These are phyloP conservation scores for Indicator maculatus DNA, from an alignment of 2,113 vertebrate genomes.

Conservation along the genomic window DNA sequence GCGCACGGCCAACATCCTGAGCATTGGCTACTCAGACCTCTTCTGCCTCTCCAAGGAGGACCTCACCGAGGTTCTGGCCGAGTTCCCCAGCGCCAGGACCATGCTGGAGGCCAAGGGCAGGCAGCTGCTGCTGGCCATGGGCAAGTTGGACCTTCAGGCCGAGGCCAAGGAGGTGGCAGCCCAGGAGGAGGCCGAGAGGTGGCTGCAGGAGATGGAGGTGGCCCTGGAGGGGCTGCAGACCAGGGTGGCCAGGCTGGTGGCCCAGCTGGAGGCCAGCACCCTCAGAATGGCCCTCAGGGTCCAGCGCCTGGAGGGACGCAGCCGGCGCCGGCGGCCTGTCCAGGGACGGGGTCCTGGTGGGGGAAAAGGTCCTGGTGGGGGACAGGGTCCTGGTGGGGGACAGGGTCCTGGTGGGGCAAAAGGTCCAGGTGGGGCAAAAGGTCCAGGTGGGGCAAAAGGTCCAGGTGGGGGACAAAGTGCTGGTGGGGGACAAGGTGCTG, in stretches of 20 bases:
- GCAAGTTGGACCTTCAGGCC: conserved; percentile 76
- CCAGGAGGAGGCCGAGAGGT: conserved; percentile 68
- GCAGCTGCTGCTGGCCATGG: conserved; percentile 89
- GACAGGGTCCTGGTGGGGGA: accelerated
- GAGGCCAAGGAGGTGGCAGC: conserved; percentile 59
- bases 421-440: no score
- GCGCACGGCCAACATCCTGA: conserved; percentile 92
- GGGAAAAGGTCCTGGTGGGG: neutral
- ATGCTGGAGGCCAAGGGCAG: conserved; percentile 90
- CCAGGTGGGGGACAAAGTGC: no score
- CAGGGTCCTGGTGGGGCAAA: no score
- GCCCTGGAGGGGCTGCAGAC: conserved; percentile 84
- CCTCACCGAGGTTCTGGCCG: conserved; percentile 82
- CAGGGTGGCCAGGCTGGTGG: conserved; percentile 85
- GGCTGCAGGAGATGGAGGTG: conserved; percentile 72
- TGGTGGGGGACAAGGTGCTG: no score
- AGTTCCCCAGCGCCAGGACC: conserved; percentile 86
- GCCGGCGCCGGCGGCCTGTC: neutral
- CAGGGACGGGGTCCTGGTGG: neutral
- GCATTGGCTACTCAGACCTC: conserved; percentile 91
- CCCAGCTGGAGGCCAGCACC: conserved; percentile 85
- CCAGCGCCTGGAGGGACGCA: conserved; percentile 71
- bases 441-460: no score
- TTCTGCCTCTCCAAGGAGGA: conserved; percentile 93
- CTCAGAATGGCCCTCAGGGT: conserved; percentile 81